A percentile compares a stretch with the other conserved stretches of the same genome.
These are phyloP conservation scores for Diogma glabrata DNA, from an alignment of 2,888 invertebrate genomes.

Conservation along the genomic window DNA sequence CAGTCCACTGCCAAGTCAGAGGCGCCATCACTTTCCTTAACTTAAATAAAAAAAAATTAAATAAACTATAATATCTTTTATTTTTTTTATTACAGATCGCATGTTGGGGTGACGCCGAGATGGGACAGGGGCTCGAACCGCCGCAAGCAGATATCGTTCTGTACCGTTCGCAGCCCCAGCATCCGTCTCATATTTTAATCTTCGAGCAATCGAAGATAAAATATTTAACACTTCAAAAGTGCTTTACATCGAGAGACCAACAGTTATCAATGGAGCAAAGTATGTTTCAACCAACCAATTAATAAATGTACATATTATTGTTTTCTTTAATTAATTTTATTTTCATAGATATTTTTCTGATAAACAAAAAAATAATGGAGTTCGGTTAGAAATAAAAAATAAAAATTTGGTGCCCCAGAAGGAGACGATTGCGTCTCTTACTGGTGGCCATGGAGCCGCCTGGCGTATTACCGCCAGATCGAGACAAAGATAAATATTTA, in stretches of 20 bases:
- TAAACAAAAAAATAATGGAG: conserved; percentile 34
- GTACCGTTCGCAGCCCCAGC: conserved; percentile 25
- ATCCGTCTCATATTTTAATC: conserved; percentile 21
- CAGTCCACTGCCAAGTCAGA: too few species aligned
- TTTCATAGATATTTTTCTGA: conserved; percentile 30
- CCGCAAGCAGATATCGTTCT: conserved; percentile 22
- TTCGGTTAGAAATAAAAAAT: conserved; percentile 28
- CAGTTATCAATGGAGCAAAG: conserved; percentile 16
- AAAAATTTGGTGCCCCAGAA: conserved; percentile 16
- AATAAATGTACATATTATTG: background rate
- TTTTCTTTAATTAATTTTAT: too few species aligned
- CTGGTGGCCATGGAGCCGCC: conserved; percentile 35
- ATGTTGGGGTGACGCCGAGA: conserved; percentile 26
- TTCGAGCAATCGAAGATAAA: conserved; percentile 21
- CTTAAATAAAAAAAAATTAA: too few species aligned
- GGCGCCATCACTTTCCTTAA: too few species aligned
- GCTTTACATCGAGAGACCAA: conserved; percentile 16
- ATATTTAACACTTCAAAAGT: conserved; percentile 13
- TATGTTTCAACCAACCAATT: background rate
- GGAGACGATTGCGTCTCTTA: conserved; percentile 17
- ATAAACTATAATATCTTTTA: too few species aligned
- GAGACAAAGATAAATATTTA: conserved; percentile 23
- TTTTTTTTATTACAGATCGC: conserved; percentile 21
- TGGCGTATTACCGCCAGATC: conserved; percentile 31
- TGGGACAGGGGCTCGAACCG: conserved; percentile 26